These are phyloP conservation scores for Holothuria scabra DNA, from an alignment of 53 echinoderm and acorn worm genomes.

Conservation along the genomic window DNA sequence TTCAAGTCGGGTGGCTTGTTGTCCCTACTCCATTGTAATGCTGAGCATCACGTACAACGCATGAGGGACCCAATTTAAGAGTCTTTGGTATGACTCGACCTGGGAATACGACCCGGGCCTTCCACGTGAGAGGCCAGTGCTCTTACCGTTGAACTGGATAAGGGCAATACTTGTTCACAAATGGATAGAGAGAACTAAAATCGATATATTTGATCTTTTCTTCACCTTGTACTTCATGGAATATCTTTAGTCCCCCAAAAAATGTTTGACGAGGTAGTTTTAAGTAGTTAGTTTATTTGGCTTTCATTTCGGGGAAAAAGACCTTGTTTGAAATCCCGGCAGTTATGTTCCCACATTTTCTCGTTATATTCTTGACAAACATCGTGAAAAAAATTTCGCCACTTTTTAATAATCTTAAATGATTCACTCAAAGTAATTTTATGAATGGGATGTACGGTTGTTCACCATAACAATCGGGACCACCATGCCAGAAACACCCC, in stretches of 20 bases:
- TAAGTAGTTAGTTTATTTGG: neutral
- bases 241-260: conserved; percentile 41
- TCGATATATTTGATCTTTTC: conserved; percentile 68
- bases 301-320: conserved; percentile 5
- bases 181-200: conserved; percentile 70
- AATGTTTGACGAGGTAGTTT: conserved; percentile 57
- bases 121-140: too few relatives aligned
- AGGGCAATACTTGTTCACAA: conserved; percentile 61
- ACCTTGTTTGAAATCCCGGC: neutral
- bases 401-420: conserved; percentile 2
- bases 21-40: too few relatives aligned
- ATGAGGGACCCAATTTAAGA: too few relatives aligned
- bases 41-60: too few relatives aligned
- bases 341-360: conserved; percentile 32
- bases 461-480: conserved; percentile 32
- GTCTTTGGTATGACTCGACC: too few relatives aligned
- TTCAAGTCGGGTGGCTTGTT: too few relatives aligned
- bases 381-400: neutral
- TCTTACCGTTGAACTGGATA: too few relatives aligned
- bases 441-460: conserved; percentile 17
- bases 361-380: conserved; percentile 2
- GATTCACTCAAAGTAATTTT: conserved; percentile 43
- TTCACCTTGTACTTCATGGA: conserved; percentile 24
- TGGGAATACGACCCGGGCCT: too few relatives aligned
- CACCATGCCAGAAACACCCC: conserved; percentile 45